Conservation (phyloP, 92 coral and sea anemone genomes). For the Palythoa grandis region DNA sequence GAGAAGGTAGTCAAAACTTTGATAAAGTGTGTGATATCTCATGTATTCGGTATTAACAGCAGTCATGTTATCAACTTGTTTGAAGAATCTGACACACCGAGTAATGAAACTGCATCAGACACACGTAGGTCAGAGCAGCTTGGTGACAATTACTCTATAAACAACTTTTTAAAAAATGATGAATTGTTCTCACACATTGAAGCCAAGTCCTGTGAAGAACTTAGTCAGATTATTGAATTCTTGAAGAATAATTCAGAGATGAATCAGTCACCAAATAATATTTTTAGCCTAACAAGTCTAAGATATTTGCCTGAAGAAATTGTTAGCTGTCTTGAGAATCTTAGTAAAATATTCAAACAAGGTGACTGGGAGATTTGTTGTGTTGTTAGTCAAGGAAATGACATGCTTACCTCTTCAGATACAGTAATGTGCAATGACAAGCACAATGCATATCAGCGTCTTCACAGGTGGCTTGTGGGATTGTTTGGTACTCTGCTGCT, state of each 20-base stretch:
- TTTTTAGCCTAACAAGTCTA: background rate
- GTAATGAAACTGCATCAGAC: background rate
- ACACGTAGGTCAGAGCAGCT: background rate
- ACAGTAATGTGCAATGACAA: constrained; percentile 17
- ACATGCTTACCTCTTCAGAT: background rate
- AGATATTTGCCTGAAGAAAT: background rate
- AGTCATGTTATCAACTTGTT: constrained; percentile 11
- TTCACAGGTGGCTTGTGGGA: constrained; percentile 75
- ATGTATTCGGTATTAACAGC: background rate
- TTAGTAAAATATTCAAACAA: background rate
- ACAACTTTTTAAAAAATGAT: constrained; percentile 4
- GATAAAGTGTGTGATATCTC: constrained; percentile 16
- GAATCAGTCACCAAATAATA: background rate
- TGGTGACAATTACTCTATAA: background rate
- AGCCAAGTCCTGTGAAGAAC: constrained; percentile 21
- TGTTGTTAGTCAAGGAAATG: background rate
- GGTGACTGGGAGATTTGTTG: constrained; percentile 14
- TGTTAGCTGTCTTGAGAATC: background rate
- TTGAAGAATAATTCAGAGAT: background rate
- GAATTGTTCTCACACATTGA: constrained; percentile 19
- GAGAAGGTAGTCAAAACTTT: constrained; percentile 1
- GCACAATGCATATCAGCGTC: constrained; percentile 47
- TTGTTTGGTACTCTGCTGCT: constrained; percentile 45
- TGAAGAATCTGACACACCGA: background rate
- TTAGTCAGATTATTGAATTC: background rate